A percentile compares a stretch with the other conserved stretches of the same genome.
Conservation (phyloP, 1,140 invertebrate genomes). For the Lethrus apterus region DNA sequence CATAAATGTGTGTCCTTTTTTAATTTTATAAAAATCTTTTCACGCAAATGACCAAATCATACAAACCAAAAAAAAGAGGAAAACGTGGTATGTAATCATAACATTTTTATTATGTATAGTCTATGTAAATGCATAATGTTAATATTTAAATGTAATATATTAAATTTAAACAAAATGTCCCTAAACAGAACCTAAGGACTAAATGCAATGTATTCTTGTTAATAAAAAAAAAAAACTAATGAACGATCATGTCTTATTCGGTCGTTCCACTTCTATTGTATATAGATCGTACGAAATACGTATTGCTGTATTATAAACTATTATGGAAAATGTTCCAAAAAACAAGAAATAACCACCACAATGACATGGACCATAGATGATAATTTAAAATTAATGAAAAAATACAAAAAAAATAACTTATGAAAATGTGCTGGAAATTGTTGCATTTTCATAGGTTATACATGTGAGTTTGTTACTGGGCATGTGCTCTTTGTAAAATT, state of each 20-base stretch:
- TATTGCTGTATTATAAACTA: conserved; percentile 17
- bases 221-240: conserved; percentile 16
- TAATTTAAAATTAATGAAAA: conserved; percentile 7
- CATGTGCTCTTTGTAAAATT: no score
- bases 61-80: conserved; percentile 16
- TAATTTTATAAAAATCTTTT: conserved; percentile 24
- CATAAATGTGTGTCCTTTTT: conserved; percentile 14
- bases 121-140: conserved; percentile 23
- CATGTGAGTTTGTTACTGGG: conserved; percentile 20
- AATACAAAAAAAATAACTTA: conserved; percentile 4
- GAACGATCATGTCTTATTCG: conserved; percentile 21
- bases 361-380: conserved; percentile 24
- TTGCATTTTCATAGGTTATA: conserved; percentile 23
- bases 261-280: conserved; percentile 22
- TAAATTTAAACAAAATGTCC: conserved; percentile 4
- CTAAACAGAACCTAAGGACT: no score
- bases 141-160: conserved; percentile 18
- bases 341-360: no score
- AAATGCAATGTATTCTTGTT: conserved; percentile 22
- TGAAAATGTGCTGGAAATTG: no score
- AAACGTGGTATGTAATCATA: no score
- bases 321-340: conserved; percentile 15
- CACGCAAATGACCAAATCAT: conserved; percentile 24
- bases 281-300: conserved; percentile 25
- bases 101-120: conserved; percentile 19